These are phyloP conservation scores for Venturia canescens DNA, from an alignment of 1,140 invertebrate genomes.

Conservation along the genomic window DNA sequence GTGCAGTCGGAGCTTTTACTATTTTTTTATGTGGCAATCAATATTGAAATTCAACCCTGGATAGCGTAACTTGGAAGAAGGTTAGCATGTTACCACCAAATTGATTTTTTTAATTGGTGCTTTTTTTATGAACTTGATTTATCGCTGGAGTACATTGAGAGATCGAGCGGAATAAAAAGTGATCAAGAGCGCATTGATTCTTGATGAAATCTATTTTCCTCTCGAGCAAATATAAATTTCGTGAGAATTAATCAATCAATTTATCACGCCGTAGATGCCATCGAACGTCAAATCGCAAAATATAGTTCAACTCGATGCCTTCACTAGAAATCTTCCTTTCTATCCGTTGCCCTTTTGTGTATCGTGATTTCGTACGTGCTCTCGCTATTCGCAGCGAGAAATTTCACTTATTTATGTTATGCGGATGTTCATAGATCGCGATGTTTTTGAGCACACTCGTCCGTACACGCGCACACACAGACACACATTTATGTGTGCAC, in stretches of 20 bases:
- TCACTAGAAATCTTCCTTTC: not conserved
- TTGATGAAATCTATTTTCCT: not conserved
- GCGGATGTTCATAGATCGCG: constrained; percentile 46
- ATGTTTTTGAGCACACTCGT: not conserved
- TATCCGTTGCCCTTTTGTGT: constrained; percentile 1
- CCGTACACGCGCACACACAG: too few relatives aligned
- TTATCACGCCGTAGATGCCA: not conserved
- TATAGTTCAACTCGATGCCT: not conserved
- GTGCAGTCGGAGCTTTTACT: constrained; percentile 12
- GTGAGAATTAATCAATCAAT: not conserved
- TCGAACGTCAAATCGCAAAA: not conserved
- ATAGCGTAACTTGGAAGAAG: not conserved
- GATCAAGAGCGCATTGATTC: not conserved
- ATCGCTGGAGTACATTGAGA: not conserved
- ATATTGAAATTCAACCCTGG: not conserved
- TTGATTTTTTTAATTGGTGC: not conserved
- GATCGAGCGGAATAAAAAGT: not conserved
- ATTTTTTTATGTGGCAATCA: constrained; percentile 29
- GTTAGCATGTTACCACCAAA: not conserved
- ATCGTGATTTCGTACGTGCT: not conserved
- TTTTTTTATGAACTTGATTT: not conserved
- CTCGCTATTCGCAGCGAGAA: constrained; percentile 16
- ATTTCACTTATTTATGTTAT: constrained; percentile 41
- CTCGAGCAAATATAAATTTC: not conserved
- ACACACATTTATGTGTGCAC: not conserved